Base-by-base conservation (phyloP, 1,140 invertebrate genomes). In the Bradysia coprophila region DNA sequence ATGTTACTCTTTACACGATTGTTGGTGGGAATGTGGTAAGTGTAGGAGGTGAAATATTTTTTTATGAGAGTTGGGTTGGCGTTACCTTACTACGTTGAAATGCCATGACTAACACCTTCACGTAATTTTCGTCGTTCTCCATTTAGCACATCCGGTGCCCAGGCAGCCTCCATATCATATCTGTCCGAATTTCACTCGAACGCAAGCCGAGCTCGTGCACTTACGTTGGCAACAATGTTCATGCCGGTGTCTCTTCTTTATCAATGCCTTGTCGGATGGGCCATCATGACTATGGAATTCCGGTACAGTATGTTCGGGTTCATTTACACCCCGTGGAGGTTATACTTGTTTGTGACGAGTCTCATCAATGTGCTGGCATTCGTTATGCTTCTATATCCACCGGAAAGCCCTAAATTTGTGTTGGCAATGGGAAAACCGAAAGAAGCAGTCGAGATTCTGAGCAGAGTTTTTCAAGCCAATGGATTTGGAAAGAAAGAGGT, bases 401-500 rank as follows among this genome's bases (percentile, higher is more conserved):
- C 76, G 0, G 85, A 89, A 54, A 86, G 78, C 45, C 84, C 85
- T 0, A 83, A 83, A 51, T 88, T 75, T 54, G 59, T 79, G 10
- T 55, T 83, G 4, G 66, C 72, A 0, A 67, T 72, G 54, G 75
- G 77, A 42, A 65, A 62, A 45, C 52, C 62, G 9, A 62, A 74
- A 0, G 68, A 74, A 47, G 70, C 79, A 1, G 48, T 83, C 2
- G 47, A 63, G 18, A 62, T 76, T 11, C 53, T 85, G 4, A 57
- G 59, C 37, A 58, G 51, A 2, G 76, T 82, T 39, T 82, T 72
- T 43, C 56, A 64, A 2, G 48, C 51, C 2, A 84, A 84, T 45
- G 75, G 69, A 6, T 62, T 65, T 23, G 64, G 45, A 15, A 31
- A 45, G 23, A 21, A 47, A 48, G 15, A 22, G 39, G 38, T 39